Evolutionary conservation across 2,797 vertebrate species (phyloP).

Genomic region (Agapornis canus): DNA sequence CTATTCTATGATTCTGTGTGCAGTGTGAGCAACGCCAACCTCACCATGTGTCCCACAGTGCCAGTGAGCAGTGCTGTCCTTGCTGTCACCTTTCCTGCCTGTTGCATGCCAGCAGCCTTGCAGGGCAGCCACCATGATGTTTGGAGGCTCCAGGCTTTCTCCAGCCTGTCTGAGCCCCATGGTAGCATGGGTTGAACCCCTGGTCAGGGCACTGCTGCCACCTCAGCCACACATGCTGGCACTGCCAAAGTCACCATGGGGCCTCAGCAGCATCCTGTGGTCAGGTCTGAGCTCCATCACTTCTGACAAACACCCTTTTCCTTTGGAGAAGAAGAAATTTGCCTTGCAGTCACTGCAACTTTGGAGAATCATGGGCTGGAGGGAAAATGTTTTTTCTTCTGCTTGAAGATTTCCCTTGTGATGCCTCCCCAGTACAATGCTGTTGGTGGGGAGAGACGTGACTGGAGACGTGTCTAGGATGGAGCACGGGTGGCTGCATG

Average conservation of each 20-base stretch:
- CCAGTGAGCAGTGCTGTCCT: background rate
- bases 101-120: background rate
- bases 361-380: background rate
- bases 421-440: background rate
- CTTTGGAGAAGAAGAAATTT: background rate
- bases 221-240: accelerated
- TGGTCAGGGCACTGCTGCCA: background rate
- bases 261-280: background rate
- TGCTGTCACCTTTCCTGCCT: background rate
- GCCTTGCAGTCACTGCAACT: background rate
- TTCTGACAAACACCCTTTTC: background rate
- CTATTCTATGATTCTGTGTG: no score
- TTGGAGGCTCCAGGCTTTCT: background rate
- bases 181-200: background rate
- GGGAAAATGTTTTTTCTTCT: background rate
- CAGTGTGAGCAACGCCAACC: accelerated
- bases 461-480: background rate
- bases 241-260: background rate
- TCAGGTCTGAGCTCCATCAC: accelerated
- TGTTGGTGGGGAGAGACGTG: background rate
- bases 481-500: background rate
- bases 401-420: background rate
- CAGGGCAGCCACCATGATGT: accelerated
- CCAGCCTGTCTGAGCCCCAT: background rate
- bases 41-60: accelerated